These are phyloP conservation scores for Lophotriccus pileatus DNA, from an alignment of 2,797 vertebrate genomes.

Conservation along the genomic window DNA sequence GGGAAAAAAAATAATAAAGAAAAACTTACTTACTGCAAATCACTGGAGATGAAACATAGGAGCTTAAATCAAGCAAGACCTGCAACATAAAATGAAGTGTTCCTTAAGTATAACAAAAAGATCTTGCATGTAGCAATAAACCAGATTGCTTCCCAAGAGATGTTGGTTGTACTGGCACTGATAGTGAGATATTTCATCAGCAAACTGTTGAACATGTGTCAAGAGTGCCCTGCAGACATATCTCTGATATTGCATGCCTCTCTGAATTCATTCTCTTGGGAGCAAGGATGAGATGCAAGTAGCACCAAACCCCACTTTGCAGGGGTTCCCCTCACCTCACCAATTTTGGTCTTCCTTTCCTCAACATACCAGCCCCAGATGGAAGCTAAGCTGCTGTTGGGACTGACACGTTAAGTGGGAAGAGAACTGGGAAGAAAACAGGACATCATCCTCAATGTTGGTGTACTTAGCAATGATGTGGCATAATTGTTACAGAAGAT, in stretches of 20 bases:
- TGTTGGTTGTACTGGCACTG: background rate
- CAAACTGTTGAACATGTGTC: background rate
- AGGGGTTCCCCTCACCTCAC: background rate
- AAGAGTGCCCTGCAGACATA: background rate
- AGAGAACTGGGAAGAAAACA: background rate
- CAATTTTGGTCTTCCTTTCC: background rate
- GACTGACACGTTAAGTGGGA: background rate
- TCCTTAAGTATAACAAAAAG: background rate
- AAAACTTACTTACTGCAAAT: background rate
- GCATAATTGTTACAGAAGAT: rapidly evolving
- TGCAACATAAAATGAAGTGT: background rate
- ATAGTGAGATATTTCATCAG: background rate
- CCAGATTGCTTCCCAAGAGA: background rate
- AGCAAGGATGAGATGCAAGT: background rate
- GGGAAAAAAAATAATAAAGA: background rate
- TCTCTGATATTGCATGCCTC: background rate
- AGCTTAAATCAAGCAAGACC: background rate
- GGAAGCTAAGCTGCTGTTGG: background rate
- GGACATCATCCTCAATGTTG: background rate
- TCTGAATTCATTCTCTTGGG: background rate
- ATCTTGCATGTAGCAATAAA: background rate
- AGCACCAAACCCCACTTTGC: background rate
- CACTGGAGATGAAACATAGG: background rate
- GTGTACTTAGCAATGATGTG: background rate
- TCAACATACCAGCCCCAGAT: background rate